phyloP scores from a whole-genome alignment of 2,113 vertebrate genomes.

The Leptodactylus fuscus region DNA sequence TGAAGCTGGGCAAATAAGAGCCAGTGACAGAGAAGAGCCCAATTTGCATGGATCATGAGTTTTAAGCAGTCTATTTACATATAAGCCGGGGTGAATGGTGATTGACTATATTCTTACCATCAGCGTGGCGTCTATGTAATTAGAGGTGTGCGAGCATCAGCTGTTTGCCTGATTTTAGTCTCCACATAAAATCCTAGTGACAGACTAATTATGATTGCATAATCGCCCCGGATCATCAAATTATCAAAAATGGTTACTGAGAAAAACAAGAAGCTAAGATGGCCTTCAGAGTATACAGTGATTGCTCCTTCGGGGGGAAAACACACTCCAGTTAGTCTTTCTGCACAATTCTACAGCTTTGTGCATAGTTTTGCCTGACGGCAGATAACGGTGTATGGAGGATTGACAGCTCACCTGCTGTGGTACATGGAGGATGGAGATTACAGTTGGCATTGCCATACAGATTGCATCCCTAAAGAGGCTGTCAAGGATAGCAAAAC shows the following conservation, averaged over 20 bases:
- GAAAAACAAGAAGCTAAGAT: slow-evolving; percentile 11
- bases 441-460: background rate
- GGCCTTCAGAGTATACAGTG: background rate
- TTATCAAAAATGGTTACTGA: slow-evolving; percentile 33
- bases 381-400: background rate
- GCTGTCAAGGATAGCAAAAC: no score
- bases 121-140: slow-evolving; percentile 39
- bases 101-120: slow-evolving; percentile 48
- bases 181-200: slow-evolving; percentile 30
- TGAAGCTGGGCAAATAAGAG: slow-evolving; percentile 6
- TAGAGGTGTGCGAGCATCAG: slow-evolving; percentile 29
- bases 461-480: background rate
- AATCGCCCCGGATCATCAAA: slow-evolving; percentile 28
- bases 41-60: slow-evolving; percentile 53
- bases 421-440: no score
- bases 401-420: background rate
- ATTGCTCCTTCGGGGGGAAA: background rate
- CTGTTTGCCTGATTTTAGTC: slow-evolving; percentile 31
- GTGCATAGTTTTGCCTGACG: no score
- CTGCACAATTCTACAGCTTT: background rate
- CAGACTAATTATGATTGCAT: slow-evolving; percentile 48
- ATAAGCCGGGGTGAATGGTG: slow-evolving; percentile 45
- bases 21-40: slow-evolving; percentile 26
- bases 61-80: slow-evolving; percentile 49
- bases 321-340: background rate